phyloP scores from a whole-genome alignment of 2,797 vertebrate species.

The Delichon dasypus region DNA sequence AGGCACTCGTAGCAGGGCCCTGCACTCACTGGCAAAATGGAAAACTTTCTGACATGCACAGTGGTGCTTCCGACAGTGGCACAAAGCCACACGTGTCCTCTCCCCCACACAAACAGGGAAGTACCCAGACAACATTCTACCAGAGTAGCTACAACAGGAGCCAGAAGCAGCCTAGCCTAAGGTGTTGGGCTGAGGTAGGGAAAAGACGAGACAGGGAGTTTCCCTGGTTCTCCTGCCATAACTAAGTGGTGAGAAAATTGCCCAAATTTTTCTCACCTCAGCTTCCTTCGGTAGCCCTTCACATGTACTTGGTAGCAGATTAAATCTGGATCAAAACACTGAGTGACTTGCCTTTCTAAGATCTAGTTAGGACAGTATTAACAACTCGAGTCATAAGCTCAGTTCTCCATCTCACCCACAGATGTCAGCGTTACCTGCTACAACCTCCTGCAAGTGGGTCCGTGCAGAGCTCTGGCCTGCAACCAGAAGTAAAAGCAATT shows the following conservation, averaged over 20 bases:
- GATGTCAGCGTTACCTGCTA: neutral
- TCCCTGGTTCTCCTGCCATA: neutral
- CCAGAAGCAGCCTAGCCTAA: neutral
- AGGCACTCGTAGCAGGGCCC: neutral
- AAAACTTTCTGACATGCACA: neutral
- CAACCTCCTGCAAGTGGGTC: neutral
- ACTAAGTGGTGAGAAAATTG: neutral
- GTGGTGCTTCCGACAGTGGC: neutral
- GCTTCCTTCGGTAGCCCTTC: neutral
- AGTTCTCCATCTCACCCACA: neutral
- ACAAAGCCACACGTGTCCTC: accelerated
- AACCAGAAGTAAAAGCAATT: neutral
- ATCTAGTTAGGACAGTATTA: neutral
- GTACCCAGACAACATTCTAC: neutral
- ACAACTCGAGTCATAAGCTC: neutral
- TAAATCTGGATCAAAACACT: too few relatives aligned
- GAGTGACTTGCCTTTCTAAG: neutral
- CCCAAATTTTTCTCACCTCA: neutral
- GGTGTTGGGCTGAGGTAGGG: too few relatives aligned
- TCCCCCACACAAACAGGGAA: neutral
- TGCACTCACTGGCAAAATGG: neutral
- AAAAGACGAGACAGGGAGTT: neutral
- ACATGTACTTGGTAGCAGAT: neutral
- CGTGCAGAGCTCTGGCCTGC: neutral
- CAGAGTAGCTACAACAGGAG: accelerated